Evolutionary conservation across 2,797 vertebrate species (phyloP).

Genomic region (Tinamus major): DNA sequence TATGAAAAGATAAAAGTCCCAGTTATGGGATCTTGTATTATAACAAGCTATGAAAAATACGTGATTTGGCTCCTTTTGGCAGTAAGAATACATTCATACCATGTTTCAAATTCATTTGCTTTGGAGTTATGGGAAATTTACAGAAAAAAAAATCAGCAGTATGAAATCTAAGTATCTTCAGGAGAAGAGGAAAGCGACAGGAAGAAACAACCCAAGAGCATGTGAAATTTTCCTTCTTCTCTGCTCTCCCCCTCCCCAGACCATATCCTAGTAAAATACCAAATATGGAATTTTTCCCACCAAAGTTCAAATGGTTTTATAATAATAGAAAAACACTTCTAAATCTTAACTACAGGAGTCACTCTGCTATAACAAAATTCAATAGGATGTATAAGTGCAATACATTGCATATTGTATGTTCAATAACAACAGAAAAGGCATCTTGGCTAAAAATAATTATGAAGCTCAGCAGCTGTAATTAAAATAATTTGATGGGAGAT

Average conservation of each 20-base stretch:
- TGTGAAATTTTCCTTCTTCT: background rate
- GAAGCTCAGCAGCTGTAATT: conserved; percentile 80
- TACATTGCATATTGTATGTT: conserved; percentile 63
- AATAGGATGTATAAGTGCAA: conserved; percentile 42
- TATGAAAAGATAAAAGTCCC: conserved; percentile 37
- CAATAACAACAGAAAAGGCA: conserved; percentile 70
- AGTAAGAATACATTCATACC: conserved; percentile 15
- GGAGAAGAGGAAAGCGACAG: background rate
- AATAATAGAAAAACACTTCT: background rate
- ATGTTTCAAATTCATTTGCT: conserved; percentile 22
- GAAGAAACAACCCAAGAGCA: background rate
- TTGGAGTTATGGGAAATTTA: background rate
- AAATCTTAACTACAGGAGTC: conserved; percentile 39
- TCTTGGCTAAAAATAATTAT: conserved; percentile 74
- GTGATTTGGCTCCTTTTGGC: background rate
- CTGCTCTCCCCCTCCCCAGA: background rate
- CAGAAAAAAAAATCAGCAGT: background rate
- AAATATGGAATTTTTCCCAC: background rate
- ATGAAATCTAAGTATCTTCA: background rate
- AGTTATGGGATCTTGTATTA: conserved; percentile 38
- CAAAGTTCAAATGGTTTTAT: background rate
- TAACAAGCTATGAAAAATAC: background rate
- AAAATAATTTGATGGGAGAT: conserved; percentile 82
- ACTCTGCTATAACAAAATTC: conserved; percentile 44
- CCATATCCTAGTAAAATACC: background rate